Evolutionary conservation across 1,140 invertebrate genomes (phyloP).

Genomic region (Acyrthosiphon pisum): DNA sequence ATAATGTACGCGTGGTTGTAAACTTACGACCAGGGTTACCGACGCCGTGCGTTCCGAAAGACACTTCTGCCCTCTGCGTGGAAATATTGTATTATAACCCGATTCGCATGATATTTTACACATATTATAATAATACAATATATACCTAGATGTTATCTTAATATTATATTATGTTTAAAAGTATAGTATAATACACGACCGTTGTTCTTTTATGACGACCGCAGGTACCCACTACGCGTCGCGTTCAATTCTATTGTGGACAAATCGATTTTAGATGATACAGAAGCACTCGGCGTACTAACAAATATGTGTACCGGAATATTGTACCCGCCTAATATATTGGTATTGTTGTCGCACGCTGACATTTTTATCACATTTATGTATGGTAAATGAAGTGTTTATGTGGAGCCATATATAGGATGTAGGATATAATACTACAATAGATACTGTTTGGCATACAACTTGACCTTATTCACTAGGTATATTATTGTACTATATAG

Average conservation of each 20-base stretch:
- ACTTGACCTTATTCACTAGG: background rate
- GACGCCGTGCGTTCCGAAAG: background rate
- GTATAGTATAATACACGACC: background rate
- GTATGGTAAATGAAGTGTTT: background rate
- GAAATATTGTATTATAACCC: background rate
- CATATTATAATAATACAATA: background rate
- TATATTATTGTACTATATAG: background rate
- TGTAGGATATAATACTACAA: no score
- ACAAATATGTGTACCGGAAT: background rate
- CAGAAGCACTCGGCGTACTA: background rate
- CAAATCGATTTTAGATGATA: background rate
- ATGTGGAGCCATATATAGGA: background rate
- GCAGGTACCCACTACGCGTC: background rate
- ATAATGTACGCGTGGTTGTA: background rate
- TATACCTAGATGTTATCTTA: background rate
- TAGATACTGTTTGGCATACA: background rate
- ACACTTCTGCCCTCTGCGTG: background rate
- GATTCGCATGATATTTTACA: background rate
- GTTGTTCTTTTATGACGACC: background rate
- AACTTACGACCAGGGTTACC: background rate
- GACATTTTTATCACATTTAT: background rate
- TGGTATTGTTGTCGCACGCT: background rate
- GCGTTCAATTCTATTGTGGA: background rate
- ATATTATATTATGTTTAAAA: background rate
- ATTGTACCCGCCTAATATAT: background rate